Conservation (phyloP, 2,113 vertebrate species). For the Ciconia boyciana region DNA sequence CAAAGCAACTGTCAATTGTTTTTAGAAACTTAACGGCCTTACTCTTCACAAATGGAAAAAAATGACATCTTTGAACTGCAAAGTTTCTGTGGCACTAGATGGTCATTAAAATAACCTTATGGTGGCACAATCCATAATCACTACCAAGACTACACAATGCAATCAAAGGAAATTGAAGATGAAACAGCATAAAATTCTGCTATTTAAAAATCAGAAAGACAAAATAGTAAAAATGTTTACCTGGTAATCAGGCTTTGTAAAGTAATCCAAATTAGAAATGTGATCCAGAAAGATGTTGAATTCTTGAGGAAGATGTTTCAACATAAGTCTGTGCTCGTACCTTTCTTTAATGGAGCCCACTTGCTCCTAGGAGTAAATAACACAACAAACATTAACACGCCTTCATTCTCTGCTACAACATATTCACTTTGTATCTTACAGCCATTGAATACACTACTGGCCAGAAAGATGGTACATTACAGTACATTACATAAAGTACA, state of each 20-base stretch:
- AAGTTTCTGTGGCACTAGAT: not conserved
- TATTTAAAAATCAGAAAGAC: not conserved
- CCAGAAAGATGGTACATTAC: not conserved
- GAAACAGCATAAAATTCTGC: not conserved
- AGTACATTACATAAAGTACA: not conserved
- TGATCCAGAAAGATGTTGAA: conserved; percentile 93
- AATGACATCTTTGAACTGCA: not conserved
- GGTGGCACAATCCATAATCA: not conserved
- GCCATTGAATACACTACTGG: not conserved
- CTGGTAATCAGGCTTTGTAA: conserved; percentile 97
- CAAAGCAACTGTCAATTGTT: not conserved
- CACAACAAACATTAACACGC: not conserved
- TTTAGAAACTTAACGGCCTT: not conserved
- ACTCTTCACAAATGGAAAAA: not conserved
- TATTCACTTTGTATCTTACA: not conserved
- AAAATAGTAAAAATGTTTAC: conserved; percentile 67
- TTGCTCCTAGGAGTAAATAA: conserved; percentile 83
- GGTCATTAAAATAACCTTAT: not conserved
- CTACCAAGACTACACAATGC: not conserved
- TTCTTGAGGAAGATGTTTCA: conserved; percentile 95
- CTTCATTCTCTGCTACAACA: not conserved
- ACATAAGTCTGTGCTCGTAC: conserved; percentile 94
- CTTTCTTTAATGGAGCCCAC: conserved; percentile 97
- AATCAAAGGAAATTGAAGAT: not conserved
- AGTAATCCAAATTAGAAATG: conserved; percentile 92